Conservation (phyloP, 2,888 invertebrate genomes). For the Copidosoma aretas region DNA sequence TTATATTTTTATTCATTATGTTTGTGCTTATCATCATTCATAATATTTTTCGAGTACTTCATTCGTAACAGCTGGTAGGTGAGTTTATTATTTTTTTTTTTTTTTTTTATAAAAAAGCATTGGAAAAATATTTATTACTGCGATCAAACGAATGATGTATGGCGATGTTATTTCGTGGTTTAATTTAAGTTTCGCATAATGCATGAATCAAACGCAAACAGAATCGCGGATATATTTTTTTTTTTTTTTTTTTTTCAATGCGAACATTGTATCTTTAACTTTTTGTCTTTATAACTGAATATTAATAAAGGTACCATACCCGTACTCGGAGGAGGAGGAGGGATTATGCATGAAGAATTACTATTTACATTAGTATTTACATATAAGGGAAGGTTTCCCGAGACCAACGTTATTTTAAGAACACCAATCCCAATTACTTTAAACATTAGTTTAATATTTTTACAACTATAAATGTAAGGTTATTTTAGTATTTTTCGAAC, state of each 20-base stretch:
- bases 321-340: slow-evolving; percentile 16
- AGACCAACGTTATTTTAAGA: slow-evolving; percentile 3
- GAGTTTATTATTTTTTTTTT: background rate
- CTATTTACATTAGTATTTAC: slow-evolving; percentile 54
- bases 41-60: slow-evolving; percentile 6
- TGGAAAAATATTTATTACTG: slow-evolving; percentile 15
- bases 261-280: background rate
- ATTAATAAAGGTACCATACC: slow-evolving; percentile 3
- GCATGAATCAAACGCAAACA: background rate
- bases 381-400: slow-evolving; percentile 50
- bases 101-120: slow-evolving; percentile 7
- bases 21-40: slow-evolving; percentile 4
- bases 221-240: background rate
- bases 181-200: background rate
- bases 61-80: slow-evolving; percentile 8
- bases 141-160: background rate
- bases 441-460: background rate
- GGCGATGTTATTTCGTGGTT: background rate
- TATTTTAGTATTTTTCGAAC: background rate
- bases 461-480: background rate
- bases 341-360: slow-evolving; percentile 50
- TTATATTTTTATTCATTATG: slow-evolving; percentile 22
- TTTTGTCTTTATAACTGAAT: slow-evolving; percentile 6
- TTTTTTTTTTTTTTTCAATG: background rate
- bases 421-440: slow-evolving; percentile 3